A percentile compares a stretch with the other conserved stretches of the same genome.
Conservation (phyloP, 2,888 invertebrate species). For the Ophion ventricosus region DNA sequence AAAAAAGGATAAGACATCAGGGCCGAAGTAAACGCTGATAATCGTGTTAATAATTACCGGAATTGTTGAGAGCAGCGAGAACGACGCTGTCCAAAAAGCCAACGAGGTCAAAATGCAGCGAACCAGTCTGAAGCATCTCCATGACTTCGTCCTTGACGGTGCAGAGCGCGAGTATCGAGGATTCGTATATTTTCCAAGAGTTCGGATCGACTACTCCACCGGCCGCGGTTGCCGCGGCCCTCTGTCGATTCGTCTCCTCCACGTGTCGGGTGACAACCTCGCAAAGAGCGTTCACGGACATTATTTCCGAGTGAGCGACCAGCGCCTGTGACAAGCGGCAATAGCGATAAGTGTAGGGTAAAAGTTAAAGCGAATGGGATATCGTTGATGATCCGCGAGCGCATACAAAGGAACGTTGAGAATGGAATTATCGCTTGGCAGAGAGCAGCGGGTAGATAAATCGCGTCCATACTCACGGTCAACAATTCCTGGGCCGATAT, state of each 20-base stretch:
- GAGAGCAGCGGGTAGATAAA: background rate
- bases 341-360: background rate
- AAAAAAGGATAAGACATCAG: too few relatives aligned
- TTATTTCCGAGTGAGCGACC: conserved; percentile 83
- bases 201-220: conserved; percentile 72
- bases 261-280: conserved; percentile 86
- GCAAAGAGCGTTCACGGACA: conserved; percentile 85
- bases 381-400: background rate
- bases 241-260: conserved; percentile 85
- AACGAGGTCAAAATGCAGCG: conserved; percentile 79
- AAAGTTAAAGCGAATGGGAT: background rate
- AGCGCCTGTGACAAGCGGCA: conserved; percentile 74
- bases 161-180: conserved; percentile 87
- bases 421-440: background rate
- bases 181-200: conserved; percentile 89
- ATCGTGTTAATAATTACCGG: conserved; percentile 77
- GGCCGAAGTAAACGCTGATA: too few relatives aligned
- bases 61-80: conserved; percentile 83
- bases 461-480: conserved; percentile 81
- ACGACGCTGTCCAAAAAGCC: conserved; percentile 84
- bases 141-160: conserved; percentile 84
- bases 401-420: background rate
- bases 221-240: conserved; percentile 80
- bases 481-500: conserved; percentile 88
- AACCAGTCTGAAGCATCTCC: conserved; percentile 77